These are phyloP conservation scores for Lepidocolaptes lacrymiger DNA, from an alignment of 2,797 vertebrate genomes.

Conservation along the genomic window DNA sequence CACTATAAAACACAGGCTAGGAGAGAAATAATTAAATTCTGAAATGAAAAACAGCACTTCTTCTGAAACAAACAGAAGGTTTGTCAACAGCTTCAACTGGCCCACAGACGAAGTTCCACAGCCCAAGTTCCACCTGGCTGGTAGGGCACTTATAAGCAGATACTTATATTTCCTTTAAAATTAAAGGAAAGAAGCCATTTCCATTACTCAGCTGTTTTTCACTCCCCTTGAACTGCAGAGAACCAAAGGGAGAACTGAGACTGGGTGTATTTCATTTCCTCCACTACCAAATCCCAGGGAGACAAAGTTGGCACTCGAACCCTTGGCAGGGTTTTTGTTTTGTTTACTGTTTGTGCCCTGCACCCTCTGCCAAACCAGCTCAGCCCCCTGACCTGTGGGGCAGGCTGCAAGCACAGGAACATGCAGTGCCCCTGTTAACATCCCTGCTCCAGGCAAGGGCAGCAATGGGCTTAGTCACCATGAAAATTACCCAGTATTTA, in stretches of 20 bases:
- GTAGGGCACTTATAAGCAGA: neutral
- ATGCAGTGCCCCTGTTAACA: neutral
- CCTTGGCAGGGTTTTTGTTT: neutral
- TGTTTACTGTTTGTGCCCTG: neutral
- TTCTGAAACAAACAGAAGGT: neutral
- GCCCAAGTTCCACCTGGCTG: neutral
- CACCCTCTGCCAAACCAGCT: neutral
- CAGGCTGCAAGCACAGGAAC: neutral
- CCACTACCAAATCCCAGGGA: neutral
- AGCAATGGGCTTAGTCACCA: neutral
- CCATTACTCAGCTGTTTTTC: neutral
- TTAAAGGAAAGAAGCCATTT: neutral
- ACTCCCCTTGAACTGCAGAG: neutral
- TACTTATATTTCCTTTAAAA: neutral
- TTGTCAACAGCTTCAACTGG: neutral
- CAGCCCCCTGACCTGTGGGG: neutral
- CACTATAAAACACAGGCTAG: neutral
- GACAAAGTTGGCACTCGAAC: neutral
- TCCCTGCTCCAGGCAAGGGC: neutral
- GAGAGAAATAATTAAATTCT: conserved; percentile 36
- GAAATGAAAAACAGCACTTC: neutral
- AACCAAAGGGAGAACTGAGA: neutral
- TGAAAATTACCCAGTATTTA: neutral
- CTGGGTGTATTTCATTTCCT: neutral
- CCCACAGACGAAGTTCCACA: neutral